Evolutionary conservation across 2,797 vertebrate species (phyloP).

Genomic region (Erithacus rubecula): DNA sequence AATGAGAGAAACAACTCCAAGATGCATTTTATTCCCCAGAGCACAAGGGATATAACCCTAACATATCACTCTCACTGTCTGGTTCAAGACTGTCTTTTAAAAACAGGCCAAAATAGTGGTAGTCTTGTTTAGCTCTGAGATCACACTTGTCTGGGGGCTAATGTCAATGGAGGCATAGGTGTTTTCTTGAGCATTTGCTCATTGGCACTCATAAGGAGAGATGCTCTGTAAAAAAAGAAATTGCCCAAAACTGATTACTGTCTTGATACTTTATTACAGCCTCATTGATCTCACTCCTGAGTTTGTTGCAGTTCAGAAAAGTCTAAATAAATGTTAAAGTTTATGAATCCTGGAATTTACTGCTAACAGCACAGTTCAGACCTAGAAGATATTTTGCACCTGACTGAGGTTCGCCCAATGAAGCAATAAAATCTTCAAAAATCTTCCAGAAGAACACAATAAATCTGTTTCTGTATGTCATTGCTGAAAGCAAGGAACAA

Average conservation of each 20-base stretch:
- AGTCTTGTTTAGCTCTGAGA: neutral
- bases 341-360: neutral
- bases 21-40: neutral
- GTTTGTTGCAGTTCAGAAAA: neutral
- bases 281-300: neutral
- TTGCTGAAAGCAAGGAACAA: neutral
- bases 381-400: neutral
- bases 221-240: neutral
- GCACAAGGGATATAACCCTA: neutral
- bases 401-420: neutral
- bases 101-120: neutral
- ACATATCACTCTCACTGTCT: neutral
- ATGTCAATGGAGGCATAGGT: neutral
- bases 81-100: neutral
- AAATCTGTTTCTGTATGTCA: neutral
- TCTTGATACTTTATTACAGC: neutral
- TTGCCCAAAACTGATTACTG: neutral
- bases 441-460: neutral
- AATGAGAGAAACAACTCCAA: neutral
- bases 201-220: neutral
- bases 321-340: neutral
- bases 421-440: neutral
- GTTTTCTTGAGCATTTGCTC: neutral
- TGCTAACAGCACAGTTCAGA: neutral
- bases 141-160: neutral